Percentiles rank a stretch among this genome's conserved stretches.
phyloP scores from a whole-genome alignment of 2,113 vertebrate genomes.

The Chelonoidis abingdonii region DNA sequence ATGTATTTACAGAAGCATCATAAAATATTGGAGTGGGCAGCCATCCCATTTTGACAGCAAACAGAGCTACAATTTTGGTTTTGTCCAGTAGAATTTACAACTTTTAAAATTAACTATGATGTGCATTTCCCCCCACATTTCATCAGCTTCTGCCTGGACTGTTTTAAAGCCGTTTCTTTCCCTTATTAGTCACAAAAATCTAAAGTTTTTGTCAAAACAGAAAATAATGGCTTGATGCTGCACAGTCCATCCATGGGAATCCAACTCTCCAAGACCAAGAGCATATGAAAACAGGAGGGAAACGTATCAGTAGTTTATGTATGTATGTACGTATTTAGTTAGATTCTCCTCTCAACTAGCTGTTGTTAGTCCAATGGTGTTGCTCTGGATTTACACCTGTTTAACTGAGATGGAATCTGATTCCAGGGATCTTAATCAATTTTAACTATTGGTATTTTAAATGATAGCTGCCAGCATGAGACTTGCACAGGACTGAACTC shows the following conservation, averaged over 20 bases:
- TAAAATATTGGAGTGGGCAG: slow-evolving; percentile 50
- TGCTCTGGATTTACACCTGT: not conserved
- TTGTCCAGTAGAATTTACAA: not conserved
- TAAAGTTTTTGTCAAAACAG: not conserved
- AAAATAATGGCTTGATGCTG: not conserved
- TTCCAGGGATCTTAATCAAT: not conserved
- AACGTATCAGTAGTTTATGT: not conserved
- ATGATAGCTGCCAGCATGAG: not conserved
- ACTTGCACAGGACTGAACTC: not conserved
- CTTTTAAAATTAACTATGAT: not conserved
- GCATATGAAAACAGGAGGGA: not conserved
- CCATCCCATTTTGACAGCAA: slow-evolving; percentile 24
- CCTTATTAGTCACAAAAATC: not conserved
- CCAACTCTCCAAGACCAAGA: not conserved
- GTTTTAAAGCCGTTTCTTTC: not conserved
- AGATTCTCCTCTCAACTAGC: not conserved
- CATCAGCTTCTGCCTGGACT: not conserved
- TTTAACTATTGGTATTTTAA: not conserved
- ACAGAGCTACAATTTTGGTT: not conserved
- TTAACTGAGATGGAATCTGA: not conserved
- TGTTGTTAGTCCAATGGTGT: not conserved
- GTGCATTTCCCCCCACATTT: not conserved
- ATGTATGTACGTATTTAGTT: not conserved
- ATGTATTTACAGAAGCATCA: slow-evolving; percentile 43
- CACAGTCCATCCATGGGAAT: not conserved